Evolutionary conservation across 2,888 invertebrate genomes (phyloP).

Genomic region (Carcina quercana): DNA sequence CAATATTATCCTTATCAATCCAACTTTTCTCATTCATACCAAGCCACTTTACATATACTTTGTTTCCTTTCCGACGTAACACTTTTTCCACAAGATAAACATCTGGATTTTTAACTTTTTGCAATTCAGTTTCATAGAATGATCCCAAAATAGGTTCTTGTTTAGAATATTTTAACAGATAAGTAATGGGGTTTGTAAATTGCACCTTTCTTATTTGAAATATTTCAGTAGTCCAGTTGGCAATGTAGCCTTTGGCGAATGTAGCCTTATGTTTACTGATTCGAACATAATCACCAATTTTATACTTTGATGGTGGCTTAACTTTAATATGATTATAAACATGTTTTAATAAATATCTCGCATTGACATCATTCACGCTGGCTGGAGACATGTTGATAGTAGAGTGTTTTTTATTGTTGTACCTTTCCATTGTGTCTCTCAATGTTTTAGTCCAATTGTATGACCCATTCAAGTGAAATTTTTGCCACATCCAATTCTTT

Average conservation of each 20-base stretch:
- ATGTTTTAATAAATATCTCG: background rate
- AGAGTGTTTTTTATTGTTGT: constrained; percentile 2
- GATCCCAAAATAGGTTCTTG: constrained; percentile 2
- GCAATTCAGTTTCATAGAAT: constrained; percentile 24
- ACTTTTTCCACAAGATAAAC: constrained; percentile 20
- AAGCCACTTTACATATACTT: constrained; percentile 26
- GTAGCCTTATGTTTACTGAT: constrained; percentile 19
- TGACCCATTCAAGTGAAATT: background rate
- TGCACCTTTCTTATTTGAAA: constrained; percentile 18
- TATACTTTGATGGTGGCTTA: background rate
- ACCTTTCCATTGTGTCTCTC: background rate
- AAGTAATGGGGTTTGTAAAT: constrained; percentile 1
- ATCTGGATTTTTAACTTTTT: background rate
- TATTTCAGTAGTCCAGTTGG: constrained; percentile 26
- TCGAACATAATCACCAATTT: constrained; percentile 18
- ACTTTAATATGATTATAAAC: background rate
- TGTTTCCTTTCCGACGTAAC: constrained; percentile 18
- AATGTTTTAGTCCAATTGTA: constrained; percentile 1
- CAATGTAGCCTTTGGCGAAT: constrained; percentile 23
- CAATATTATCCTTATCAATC: constrained; percentile 14
- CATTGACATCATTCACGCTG: background rate
- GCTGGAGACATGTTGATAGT: constrained; percentile 1
- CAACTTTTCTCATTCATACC: constrained; percentile 25
- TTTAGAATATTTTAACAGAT: background rate
- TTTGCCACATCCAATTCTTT: constrained; percentile 13